These are phyloP conservation scores for Caenorhabditis afra DNA, from an alignment of 2,888 invertebrate genomes.

Conservation along the genomic window DNA sequence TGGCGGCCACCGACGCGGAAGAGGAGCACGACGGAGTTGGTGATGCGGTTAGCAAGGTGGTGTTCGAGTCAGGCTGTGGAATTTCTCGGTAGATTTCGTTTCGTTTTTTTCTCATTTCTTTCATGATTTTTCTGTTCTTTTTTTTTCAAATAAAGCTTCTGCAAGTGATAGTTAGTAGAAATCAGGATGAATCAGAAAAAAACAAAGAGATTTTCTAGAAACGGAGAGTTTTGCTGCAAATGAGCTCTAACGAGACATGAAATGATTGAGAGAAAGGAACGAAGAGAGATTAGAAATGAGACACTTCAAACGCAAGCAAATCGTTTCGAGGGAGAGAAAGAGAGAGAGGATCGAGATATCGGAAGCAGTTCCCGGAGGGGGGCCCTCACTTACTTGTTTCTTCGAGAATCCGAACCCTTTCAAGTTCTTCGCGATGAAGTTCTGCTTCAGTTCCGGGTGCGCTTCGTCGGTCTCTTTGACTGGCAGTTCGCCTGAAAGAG, in stretches of 20 bases:
- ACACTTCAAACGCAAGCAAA: constrained; percentile 40
- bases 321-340: background rate
- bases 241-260: constrained; percentile 3
- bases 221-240: constrained; percentile 1
- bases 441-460: constrained; percentile 79
- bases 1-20: background rate
- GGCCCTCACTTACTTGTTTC: constrained; percentile 78
- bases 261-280: constrained; percentile 2
- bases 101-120: background rate
- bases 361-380: too few relatives aligned
- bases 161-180: constrained; percentile 44
- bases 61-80: constrained; percentile 49
- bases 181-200: constrained; percentile 18
- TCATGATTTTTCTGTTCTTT: background rate
- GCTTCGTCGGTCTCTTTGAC: constrained; percentile 78
- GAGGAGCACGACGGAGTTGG: constrained; percentile 39
- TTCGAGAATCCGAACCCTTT: constrained; percentile 79
- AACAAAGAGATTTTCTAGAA: constrained; percentile 8
- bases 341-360: background rate
- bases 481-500: constrained; percentile 63
- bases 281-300: constrained; percentile 9
- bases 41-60: constrained; percentile 54
- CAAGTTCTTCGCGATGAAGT: constrained; percentile 77
- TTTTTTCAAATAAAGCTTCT: constrained; percentile 5
- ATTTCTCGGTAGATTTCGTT: background rate